Base-by-base conservation (phyloP, 2,113 vertebrate species). In the Xyliphius kryptos region DNA sequence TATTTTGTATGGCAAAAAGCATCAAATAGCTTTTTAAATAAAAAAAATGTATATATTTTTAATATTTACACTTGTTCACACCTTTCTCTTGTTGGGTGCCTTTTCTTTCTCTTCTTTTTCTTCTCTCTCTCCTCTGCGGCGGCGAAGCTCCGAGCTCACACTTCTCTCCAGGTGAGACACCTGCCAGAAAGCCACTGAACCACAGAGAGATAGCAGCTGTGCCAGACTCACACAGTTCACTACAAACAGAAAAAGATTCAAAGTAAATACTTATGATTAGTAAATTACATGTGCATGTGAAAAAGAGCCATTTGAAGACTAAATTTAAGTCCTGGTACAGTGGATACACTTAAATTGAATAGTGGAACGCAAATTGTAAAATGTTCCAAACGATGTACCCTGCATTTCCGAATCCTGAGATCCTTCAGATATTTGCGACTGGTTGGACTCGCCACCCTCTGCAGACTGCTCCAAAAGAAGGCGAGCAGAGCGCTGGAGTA, bases 121-220 rank as follows among this genome's bases (percentile, higher is more conserved):
- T 32, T 97, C 93, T 0, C 62, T 89, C 47, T 94, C 88, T 17
- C 89, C 61, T 36, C 94, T 87, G 60, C 91, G 88, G 52, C 94
- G 85, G 69, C 89, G 82, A 21, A 98, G 87, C 82, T 97, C 96
- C 7, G 85, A 9, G 0, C 89, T 94, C 77, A 98, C 88, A 0
- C 90, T 89, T 70, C 90, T 84, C 74, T 98, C 96, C 69, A 98
- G 81, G 76, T 98, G 85, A 0, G 83, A 86, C 47, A 98, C 83
- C 79, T 98, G 93, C 85, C 92, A 93, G 75, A 98, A 79, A 8
- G 91, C 95, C 81, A 98, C 90, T 6, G 91, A 80, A 47, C 96
- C 96, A 66, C 86, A 91, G 43, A 96, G 83, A n/a, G 92, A 88
- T 64, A 98, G 63, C 71, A 98, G 79, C 77, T 95, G 91, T 63